Evolutionary conservation across 2,888 invertebrate species (phyloP), one percentile per base, ranked within the genome.

Genomic region (Ectemnius continuus): DNA sequence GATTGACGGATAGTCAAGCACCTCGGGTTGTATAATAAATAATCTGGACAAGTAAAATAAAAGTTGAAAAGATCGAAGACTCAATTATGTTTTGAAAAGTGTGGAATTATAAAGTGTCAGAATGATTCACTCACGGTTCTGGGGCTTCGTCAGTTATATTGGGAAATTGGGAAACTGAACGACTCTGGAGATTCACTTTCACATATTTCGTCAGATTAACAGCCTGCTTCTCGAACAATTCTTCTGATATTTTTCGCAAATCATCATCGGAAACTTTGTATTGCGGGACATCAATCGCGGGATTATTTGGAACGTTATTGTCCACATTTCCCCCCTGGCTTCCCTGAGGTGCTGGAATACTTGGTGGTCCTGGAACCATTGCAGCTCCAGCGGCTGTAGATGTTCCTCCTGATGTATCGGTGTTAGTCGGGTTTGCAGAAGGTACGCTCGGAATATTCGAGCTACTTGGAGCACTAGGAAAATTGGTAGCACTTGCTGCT

Each of bases 191-290:
- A 81, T 89, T 86, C 45, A 89, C 6, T 3, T 67, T 80, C 3
- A 90, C 80, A 45, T 80, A 84, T 28, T 83, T 79, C 0, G 70
- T 74, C 18, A 81, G 66, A 26, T 89, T 74, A 11, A 65, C 72
- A 52, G 88, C 85, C 47, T 84, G 82, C 36, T 85, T 87, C 2
- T 67, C 70, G 23, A 89, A 89, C 8, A 90, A 58, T 4, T 83
- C 82, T 70, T 90, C 90, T 0, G 88, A 86, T 45, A 90, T 73
- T 60, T 80, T 85, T 69, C 69, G 80, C 2, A 90, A 62, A 71
- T 89, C 87, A 0, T 85, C 78, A n/a, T 89, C 86, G 0, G 84
- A 79, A 59, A 88, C 83, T 14, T 47, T 76, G 45, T 87, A 78
- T 16, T 59, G 60, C 4, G 61, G 56, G 28, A 57, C 57, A 48